Conservation (phyloP, 2,888 invertebrate genomes). For the Synergus umbraculus region DNA sequence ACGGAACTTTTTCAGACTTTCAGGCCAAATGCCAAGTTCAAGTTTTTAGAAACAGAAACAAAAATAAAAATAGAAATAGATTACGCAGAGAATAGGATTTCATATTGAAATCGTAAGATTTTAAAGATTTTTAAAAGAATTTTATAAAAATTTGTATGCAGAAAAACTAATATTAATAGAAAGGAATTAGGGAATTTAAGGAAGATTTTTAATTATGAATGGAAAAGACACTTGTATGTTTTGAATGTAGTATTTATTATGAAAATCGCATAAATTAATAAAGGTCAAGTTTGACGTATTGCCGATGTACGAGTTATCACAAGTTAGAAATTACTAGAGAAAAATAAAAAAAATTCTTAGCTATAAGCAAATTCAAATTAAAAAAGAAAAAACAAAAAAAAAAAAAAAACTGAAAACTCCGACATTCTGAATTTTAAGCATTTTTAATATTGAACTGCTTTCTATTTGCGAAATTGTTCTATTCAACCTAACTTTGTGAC, state of each 20-base stretch:
- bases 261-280: constrained; percentile 52
- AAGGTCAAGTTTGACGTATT: constrained; percentile 47
- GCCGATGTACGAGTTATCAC: constrained; percentile 47
- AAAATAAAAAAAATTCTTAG: constrained; percentile 6
- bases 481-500: background rate
- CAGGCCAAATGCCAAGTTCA: constrained; percentile 19
- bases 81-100: background rate
- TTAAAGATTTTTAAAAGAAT: too few relatives aligned
- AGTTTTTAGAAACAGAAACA: background rate
- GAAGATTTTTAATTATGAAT: background rate
- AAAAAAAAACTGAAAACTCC: background rate
- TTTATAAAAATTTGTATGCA: too few relatives aligned
- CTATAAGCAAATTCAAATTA: background rate
- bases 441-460: background rate
- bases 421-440: background rate
- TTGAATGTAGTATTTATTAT: constrained; percentile 51
- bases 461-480: background rate
- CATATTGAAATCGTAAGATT: background rate
- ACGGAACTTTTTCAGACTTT: constrained; percentile 1
- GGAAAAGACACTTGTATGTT: constrained; percentile 35
- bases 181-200: background rate
- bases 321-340: constrained; percentile 44
- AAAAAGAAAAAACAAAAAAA: background rate
- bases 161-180: too few relatives aligned
- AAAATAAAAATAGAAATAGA: background rate